Base-by-base conservation (phyloP, 2,888 invertebrate species). In the Drosophila infuscata region DNA sequence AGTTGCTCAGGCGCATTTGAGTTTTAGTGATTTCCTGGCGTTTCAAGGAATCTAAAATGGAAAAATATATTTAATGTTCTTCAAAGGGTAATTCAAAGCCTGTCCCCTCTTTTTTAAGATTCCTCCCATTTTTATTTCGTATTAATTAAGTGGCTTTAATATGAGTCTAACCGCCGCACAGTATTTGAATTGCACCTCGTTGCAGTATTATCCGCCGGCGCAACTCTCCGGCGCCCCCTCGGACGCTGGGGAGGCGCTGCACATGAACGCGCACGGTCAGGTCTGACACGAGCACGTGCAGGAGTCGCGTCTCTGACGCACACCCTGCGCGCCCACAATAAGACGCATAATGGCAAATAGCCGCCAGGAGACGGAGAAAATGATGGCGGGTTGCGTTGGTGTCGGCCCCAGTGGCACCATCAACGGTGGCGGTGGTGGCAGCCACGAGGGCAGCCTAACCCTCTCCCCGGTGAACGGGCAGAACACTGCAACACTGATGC, bases 181-280 rank as follows among this genome's bases (percentile, higher is more conserved):
- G 92, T 92, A 92, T 85, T 90, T 92, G 74, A 93, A 93, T 91
- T 93, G 92, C 83, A 90, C 91, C 85, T 93, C 92, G 74, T 96
- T 96, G 81, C 96, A 97, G 97, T 97, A 97, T 92, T 97, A 97
- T 94, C 95, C 97, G 57, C 95, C 97, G 63, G 96, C 96, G 83
- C 97, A 97, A 94, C 96, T 97, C 90, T 76, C 82, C n/a, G 73
- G 82, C 15, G 74, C 76, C 33, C 94, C 94, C 54, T 94, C 94
- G 79, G 96, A 96, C 90, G 94, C 94, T 91, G 97, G 94, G 89
- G 97, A 97, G 89, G 95, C 96, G 78, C 95, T 97, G 67, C 97
- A 97, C 94, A 96, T 96, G 94, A 97, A 96, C 93, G 97, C 96
- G 29, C 97, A 97, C 93, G 97, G 97, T 82, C 97, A 97, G 93